A percentile compares a stretch with the other conserved stretches of the same genome.
Evolutionary conservation across 2,888 invertebrate genomes (phyloP).

Genomic region (Acheta domesticus): DNA sequence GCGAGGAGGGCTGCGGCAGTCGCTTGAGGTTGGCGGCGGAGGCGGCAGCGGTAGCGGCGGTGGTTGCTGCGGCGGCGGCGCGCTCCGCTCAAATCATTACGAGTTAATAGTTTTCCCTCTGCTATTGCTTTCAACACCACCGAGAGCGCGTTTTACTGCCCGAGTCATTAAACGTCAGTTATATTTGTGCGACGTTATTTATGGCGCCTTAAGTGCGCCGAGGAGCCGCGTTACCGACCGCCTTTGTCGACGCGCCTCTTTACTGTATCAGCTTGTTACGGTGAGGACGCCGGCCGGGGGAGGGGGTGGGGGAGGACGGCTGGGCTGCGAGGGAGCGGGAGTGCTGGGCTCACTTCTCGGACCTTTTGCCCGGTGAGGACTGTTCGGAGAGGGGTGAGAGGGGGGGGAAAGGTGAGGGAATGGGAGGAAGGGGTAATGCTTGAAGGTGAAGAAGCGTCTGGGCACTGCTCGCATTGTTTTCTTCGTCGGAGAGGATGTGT

Average conservation of each 20-base stretch:
- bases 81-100: slow-evolving; percentile 20
- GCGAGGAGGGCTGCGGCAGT: too few relatives aligned
- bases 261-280: slow-evolving; percentile 18
- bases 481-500: too few relatives aligned
- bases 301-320: not conserved
- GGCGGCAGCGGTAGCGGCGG: too few relatives aligned
- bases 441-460: too few relatives aligned
- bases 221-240: not conserved
- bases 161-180: slow-evolving; percentile 34
- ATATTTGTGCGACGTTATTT: slow-evolving; percentile 34
- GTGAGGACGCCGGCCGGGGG: not conserved
- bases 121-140: slow-evolving; percentile 30
- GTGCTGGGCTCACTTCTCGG: too few relatives aligned
- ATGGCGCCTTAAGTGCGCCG: slow-evolving; percentile 33
- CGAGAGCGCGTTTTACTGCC: slow-evolving; percentile 30
- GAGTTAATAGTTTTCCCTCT: slow-evolving; percentile 26
- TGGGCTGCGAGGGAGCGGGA: too few relatives aligned
- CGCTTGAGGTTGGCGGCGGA: too few relatives aligned
- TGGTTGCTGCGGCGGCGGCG: not conserved
- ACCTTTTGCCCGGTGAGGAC: too few relatives aligned
- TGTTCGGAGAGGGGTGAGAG: too few relatives aligned
- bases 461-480: too few relatives aligned
- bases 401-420: too few relatives aligned
- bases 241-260: slow-evolving; percentile 19
- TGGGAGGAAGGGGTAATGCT: too few relatives aligned